Evolutionary conservation across 2,113 vertebrate species (phyloP), one percentile per base, ranked within the genome.

Genomic region (Ifrita kowaldi): DNA sequence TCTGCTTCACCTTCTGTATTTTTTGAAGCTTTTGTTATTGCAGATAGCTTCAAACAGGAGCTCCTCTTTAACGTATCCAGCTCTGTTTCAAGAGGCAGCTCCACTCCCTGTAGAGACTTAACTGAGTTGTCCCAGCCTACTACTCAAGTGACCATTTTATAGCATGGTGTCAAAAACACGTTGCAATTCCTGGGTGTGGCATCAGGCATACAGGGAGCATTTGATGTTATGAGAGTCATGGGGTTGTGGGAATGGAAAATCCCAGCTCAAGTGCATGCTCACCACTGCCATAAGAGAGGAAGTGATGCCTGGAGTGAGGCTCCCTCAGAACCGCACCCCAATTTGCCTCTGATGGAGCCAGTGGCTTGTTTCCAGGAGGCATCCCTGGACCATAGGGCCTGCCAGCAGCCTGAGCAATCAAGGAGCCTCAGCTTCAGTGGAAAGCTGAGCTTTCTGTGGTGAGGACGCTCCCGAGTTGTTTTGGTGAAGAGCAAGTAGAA

Each of bases 241-340:
- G 71, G 42, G 47, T 76, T 86, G n/a, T 20, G 81, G 91, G 84
- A 90, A 92, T 84, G 86, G 91, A 90, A 97, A 89, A 89, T 47
- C 49, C 5, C 16, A 11, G 80, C 68, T n/a, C 0, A 26, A 26
- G 15, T 65, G 59, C 39, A 23, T 63, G 81, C 79, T 88, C 63
- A 63, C 5, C 53, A 3, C 49, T 77, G 83, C 76, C 0, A 0
- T 56, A 42, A 50, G 5, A 14, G 86, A 87, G 91, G 91, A 95
- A 95, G 79, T 59, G 86, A 89, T 77, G 95, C 63, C 46, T 77
- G 79, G 33, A 84, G 73, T 24, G 75, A 84, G 67, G 24, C 68
- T 78, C 63, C 55, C 63, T 67, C 13, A 3, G 63, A 92, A 55
- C 83, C 19, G 0, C 50, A 47, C 86, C 89, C 88, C 0, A 0